Conservation (phyloP, 2,797 vertebrate species). For the Sebastes hubbsi region DNA sequence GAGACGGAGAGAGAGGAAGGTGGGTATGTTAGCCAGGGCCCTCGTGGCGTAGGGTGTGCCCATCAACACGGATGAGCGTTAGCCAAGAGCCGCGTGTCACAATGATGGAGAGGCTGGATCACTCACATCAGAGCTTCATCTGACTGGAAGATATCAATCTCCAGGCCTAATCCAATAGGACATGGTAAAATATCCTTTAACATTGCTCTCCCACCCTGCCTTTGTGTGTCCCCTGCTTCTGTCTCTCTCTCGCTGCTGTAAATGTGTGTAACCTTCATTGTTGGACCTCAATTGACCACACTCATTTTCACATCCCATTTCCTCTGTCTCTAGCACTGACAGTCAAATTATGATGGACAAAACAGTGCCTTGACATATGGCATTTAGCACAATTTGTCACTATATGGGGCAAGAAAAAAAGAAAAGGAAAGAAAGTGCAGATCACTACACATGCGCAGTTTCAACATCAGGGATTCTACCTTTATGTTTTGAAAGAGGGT, state of each 20-base stretch:
- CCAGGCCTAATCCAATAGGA: conserved; percentile 78
- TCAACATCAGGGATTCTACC: neutral
- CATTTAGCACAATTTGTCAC: conserved; percentile 66
- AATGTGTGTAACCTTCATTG: conserved; percentile 69
- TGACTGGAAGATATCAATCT: conserved; percentile 87
- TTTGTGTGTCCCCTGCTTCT: conserved; percentile 63
- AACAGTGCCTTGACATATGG: conserved; percentile 60
- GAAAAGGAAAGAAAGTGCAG: conserved; percentile 1
- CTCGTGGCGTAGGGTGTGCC: conserved; percentile 81
- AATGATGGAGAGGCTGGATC: conserved; percentile 80
- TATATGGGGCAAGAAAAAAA: conserved; percentile 27
- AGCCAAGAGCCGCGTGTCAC: conserved; percentile 85
- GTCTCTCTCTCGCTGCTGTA: conserved; percentile 57
- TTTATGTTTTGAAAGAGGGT: neutral
- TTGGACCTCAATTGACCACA: conserved; percentile 67
- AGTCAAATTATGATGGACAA: conserved; percentile 74
- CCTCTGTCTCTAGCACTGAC: conserved; percentile 72
- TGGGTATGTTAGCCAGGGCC: conserved; percentile 71
- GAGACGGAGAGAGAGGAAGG: conserved; percentile 64
- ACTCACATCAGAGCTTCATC: conserved; percentile 82
- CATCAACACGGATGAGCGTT: conserved; percentile 87
- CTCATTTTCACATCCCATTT: conserved; percentile 81
- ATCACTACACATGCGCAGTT: neutral
- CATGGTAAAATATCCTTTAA: conserved; percentile 80
- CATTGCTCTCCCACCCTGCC: conserved; percentile 69